A percentile compares a stretch with the other conserved stretches of the same genome.
These are phyloP conservation scores for Coptodon rendalli DNA, from an alignment of 2,113 vertebrate species.

Conservation along the genomic window DNA sequence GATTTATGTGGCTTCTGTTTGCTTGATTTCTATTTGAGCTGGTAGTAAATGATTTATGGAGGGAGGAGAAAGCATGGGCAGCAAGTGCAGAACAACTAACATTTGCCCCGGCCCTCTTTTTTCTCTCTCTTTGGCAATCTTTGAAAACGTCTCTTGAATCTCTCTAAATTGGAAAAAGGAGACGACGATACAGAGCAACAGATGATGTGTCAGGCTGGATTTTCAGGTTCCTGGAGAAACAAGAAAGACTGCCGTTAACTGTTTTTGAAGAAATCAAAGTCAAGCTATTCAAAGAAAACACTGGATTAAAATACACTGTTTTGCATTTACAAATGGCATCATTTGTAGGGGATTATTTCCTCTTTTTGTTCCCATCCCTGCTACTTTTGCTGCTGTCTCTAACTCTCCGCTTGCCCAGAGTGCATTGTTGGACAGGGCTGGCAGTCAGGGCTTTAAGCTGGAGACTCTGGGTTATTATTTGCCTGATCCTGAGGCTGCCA, in stretches of 20 bases:
- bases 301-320: not conserved
- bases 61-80: not conserved
- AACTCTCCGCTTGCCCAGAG: not conserved
- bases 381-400: slow-evolving; percentile 29
- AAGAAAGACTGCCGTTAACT: not conserved
- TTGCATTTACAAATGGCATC: not conserved
- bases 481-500: slow-evolving; percentile 44
- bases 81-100: not conserved
- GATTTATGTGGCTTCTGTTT: slow-evolving; percentile 13
- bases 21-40: not conserved
- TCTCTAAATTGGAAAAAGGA: not conserved
- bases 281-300: not conserved
- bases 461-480: slow-evolving; percentile 35
- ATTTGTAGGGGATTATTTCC: slow-evolving; percentile 19
- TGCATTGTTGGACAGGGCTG: not conserved
- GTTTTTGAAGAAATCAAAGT: not conserved
- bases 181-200: not conserved
- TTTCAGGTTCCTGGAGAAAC: not conserved
- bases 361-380: slow-evolving; percentile 44
- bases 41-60: slow-evolving; percentile 61
- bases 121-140: not conserved
- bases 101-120: not conserved
- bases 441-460: not conserved
- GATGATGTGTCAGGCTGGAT: not conserved
- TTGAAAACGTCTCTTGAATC: not conserved